Base-by-base conservation (phyloP, 2,888 invertebrate species). In the Stenotaenia linearis region DNA sequence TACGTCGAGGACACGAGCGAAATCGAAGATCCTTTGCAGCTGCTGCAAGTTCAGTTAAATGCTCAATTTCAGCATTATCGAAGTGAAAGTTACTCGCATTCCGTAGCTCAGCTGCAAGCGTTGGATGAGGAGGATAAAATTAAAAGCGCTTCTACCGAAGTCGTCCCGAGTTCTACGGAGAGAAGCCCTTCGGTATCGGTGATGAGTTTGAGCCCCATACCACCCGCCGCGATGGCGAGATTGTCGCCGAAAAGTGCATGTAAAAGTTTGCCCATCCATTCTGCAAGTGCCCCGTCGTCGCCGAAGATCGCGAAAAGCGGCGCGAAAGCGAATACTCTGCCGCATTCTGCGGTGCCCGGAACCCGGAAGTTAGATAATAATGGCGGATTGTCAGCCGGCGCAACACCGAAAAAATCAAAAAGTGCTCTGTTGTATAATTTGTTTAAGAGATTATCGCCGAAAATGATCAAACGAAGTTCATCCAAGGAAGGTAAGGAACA, bases 391-490 rank as follows among this genome's bases (percentile, higher is more conserved):
- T 18, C 25, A 32, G 61, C 6, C 18, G 37, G 75, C 10, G 28
- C 76, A 12, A 37, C 80, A 15, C 80, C 80, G 32, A 81, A 81
- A 40, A 82, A 82, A 50, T 80, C 82, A 5, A 61, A 82, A 30
- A 81, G 81, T 25, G 81, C 81, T 10, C 81, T 81, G 21, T 80
- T 82, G 12, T 80, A 81, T 1, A 82, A 79, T 79, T 82, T 82
- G 37, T 81, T 82, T 37, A 80, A 80, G 30, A 81, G 81, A 40
- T 75, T 82, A 12, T 80, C 79, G 15, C 82, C 82, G 1, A 82
- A 81, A 30, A 80, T 82, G 61, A 69, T 69, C 12, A 81, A 81
- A 30, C 79, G 80, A 9, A 80, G 79, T 21, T 79, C 80, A 0
- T 80, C 81, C 0, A 81, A 82, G 77, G 69, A 69, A 2, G 75